Base-by-base conservation (phyloP, 2,888 invertebrate genomes). In the Apamea epomidion region DNA sequence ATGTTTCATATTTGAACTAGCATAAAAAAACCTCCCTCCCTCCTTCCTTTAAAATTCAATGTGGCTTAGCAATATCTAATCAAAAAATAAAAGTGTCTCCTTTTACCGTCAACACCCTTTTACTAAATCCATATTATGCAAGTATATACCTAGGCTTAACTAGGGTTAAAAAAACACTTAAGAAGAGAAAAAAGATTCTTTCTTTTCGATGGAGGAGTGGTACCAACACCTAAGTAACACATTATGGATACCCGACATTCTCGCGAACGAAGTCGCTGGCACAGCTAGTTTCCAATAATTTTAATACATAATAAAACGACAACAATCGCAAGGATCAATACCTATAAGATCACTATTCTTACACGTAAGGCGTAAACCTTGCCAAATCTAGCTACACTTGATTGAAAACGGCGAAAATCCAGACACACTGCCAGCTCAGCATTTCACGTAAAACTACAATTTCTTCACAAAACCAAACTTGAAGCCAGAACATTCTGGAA, bases 401-500 rank as follows among this genome's bases (percentile, higher is more conserved):
- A 51, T 67, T 76, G 21, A 32, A 75, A 62, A 29, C 12, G 16
- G 45, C 54, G 16, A 76, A 69, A 73, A 69, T 73, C 7, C 10
- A 48, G 21, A 48, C 37, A 25, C 58, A 45, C 1, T 65, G 67
- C 78, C 82, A 84, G 51, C n/a, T 37, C 18, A 58, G 29, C 65
- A 14, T 29, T 69, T 8, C 48, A 8, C 65, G 67, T 37, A 58
- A 62, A 74, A 62, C 75, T 79, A 75, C 45, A 78, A 72, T 65
- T 18, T 80, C 74, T 71, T 79, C 25, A 83, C 72, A 79, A 73
- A 29, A 67, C 42, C 45, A 18, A 45, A 37, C 18, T 51, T 12
- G 45, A 48, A 48, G 71, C 64, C 67, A 72, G 48, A 76, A 73
- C 45, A 42, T 12, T 48, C 45, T 85, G 85, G 85, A 79, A 42